A percentile compares a stretch with the other conserved stretches of the same genome.
These are phyloP conservation scores for Phaethon lepturus DNA, from an alignment of 2,113 vertebrate genomes.

Conservation along the genomic window DNA sequence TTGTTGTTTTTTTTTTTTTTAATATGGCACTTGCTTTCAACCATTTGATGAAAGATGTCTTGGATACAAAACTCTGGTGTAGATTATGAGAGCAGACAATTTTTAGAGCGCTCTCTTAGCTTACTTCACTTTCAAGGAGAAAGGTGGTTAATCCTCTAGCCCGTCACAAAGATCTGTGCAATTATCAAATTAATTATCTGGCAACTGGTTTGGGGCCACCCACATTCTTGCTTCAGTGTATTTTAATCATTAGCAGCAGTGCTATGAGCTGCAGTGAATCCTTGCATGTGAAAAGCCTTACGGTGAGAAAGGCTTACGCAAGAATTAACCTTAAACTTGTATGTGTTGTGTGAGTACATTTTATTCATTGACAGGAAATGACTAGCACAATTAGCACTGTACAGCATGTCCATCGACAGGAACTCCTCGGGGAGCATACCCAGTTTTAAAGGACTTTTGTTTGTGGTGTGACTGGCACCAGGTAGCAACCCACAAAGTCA, in stretches of 20 bases:
- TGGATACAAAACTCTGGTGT: not conserved
- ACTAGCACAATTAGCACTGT: rapidly evolving
- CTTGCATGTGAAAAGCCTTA: not conserved
- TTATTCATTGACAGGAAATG: not conserved
- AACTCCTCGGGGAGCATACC: not conserved
- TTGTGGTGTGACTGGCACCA: not conserved
- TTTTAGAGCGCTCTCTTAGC: not conserved
- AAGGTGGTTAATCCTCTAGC: not conserved
- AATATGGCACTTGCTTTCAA: not conserved
- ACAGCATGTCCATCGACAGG: not conserved
- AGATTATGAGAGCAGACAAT: not conserved
- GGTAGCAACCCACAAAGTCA: rapidly evolving
- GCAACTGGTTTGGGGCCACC: not conserved
- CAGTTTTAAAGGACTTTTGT: not conserved
- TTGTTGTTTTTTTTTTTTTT: not conserved
- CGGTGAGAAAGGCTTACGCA: not conserved
- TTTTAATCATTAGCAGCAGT: not conserved
- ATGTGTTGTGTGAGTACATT: not conserved
- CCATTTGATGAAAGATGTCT: not conserved
- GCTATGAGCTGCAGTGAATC: not conserved
- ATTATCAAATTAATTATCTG: not conserved
- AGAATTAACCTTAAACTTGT: not conserved
- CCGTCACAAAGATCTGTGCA: not conserved
- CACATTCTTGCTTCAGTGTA: not conserved
- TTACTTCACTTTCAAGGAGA: not conserved